Evolutionary conservation across 2,888 invertebrate species (phyloP), one percentile per base, ranked within the genome.

Genomic region (Erynnis tages): DNA sequence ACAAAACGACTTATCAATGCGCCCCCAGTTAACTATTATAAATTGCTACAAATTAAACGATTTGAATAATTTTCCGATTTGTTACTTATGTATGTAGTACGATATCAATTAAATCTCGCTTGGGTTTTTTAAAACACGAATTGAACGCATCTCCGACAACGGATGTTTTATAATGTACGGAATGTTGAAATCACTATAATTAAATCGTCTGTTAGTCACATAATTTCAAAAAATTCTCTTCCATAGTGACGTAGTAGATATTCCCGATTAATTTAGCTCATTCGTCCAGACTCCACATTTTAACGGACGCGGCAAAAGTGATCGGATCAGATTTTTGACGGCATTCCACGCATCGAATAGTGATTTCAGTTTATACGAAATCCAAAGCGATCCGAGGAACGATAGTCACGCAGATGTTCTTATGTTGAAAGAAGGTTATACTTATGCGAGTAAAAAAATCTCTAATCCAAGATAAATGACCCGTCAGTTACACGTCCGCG

Each of bases 381-480:
- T 40, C 13, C 27, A 47, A 47, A 47, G 4, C 16, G 10, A 19
- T 37, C 38, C 21, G 10, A 11, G 6, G 10, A 38, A 30, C 14
- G 38, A 27, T 8, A 47, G 4, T 27, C 27, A 16, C 29, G 1
- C 29, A n/a, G 21, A 14, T 38, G 30, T 8, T 14, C 16, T 44
- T 21, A 40, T 23, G 29, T 37, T 37, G 17, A 21, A 17, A 46
- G 17, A 16, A 32, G 14, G 32, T 16, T 45, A 32, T 4, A 34
- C 14, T 8, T 45, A 27, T 3, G 16, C 29, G 19, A 27, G 25
- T 25, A 21, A 40, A 59, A 65, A 62, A 62, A 60, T 57, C 54
- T 63, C 52, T 54, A 64, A 62, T 61, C 54, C 52, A 62, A 67
- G 61, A 73, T 68, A 70, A 73, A 75, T 72, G 67, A 66, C 56